Evolutionary conservation across 2,113 vertebrate species (phyloP).

Genomic region (Erinaceus europaeus): DNA sequence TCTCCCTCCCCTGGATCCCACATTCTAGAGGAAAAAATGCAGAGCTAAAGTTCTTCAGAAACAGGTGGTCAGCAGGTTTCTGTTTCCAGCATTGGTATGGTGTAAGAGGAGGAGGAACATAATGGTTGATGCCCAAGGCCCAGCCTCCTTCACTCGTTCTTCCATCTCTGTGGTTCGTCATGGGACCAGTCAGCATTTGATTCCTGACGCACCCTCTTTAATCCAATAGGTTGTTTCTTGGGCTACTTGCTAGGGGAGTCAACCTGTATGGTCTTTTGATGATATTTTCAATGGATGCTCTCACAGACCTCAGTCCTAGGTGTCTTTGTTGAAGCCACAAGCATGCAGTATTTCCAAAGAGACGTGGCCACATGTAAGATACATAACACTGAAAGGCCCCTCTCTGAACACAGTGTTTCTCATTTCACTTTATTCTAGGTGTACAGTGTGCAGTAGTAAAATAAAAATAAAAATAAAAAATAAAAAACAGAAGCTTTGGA

Average conservation of each 20-base stretch:
- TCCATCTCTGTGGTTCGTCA: neutral
- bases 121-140: neutral
- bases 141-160: neutral
- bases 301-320: slow-evolving; percentile 21
- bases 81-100: slow-evolving; percentile 1
- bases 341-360: slow-evolving; percentile 49
- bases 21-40: neutral
- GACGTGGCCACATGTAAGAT: slow-evolving; percentile 19
- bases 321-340: slow-evolving; percentile 49
- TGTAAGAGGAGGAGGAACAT: slow-evolving; percentile 32
- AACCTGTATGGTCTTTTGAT: neutral
- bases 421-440: neutral
- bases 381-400: slow-evolving; percentile 11
- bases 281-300: slow-evolving; percentile 30
- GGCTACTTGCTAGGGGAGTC: neutral
- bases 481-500: neutral
- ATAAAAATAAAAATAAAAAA: no score
- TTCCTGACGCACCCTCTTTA: neutral
- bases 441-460: neutral
- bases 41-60: neutral
- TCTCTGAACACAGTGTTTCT: slow-evolving; percentile 48
- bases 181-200: neutral
- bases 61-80: slow-evolving; percentile 20
- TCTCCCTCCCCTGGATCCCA: neutral
- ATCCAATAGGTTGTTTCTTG: neutral